Base-by-base conservation (phyloP, 2,888 invertebrate species). In the Molanna angustata region DNA sequence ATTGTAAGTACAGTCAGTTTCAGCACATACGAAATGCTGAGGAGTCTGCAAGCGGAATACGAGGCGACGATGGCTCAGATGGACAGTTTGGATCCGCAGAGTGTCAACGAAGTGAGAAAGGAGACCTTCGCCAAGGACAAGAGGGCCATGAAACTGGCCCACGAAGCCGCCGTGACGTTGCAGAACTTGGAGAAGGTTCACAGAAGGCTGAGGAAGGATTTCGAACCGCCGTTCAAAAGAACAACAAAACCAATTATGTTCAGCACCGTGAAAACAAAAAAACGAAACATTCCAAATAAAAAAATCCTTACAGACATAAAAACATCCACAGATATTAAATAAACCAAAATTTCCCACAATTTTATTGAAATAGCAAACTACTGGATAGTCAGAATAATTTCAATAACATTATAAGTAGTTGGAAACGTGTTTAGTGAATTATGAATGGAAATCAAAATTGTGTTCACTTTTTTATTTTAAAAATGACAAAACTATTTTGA, bases 161-260 rank as follows among this genome's bases (percentile, higher is more conserved):
- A 76, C 49, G 67, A 72, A 17, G 85, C 85, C 2, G 74, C 79
- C 2, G 74, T 70, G 49, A 82, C 85, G 66, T 72, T 84, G 44
- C 65, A 71, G 20, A 69, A 74, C 43, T 76, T 81, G 59, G 67
- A 76, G 49, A 67, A 72, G 31, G 62, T 82, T 31, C 73, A 77
- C 57, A 66, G 66, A 39, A 67, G 71, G 37, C 64, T 83, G 56
- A 67, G 72, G 20, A 69, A 68, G 50, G 72, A 79, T 3, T 66
- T 71, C 43, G 70, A 50, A 16, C 50, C 50, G n/a, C 50, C 50
- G 11, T 52, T 52, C n/a, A 18, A 40, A 14, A 48, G 31, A 37
- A 20, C 16, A 7, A 43, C 42, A 6, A 52, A 52, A 11, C 47
- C 41, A 2, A 42, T 42, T 21, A 52, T 52, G 42, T 47, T 46